These are phyloP conservation scores for Otis tarda DNA, from an alignment of 2,113 vertebrate species.

Conservation along the genomic window DNA sequence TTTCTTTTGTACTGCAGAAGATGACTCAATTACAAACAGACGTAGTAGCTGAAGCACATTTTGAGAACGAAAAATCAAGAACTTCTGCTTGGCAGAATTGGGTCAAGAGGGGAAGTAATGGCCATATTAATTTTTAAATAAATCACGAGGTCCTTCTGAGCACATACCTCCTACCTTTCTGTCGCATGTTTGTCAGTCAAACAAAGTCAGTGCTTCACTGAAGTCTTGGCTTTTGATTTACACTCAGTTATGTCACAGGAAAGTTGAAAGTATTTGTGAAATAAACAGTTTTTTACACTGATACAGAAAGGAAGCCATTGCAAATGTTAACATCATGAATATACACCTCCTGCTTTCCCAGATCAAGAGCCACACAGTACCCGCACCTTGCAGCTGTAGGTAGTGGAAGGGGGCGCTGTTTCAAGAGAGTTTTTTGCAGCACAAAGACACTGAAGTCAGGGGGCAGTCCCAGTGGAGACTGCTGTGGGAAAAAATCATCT, in stretches of 20 bases:
- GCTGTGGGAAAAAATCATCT: not conserved
- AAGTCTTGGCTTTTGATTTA: not conserved
- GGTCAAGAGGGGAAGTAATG: not conserved
- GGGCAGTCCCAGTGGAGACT: not conserved
- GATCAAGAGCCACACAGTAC: not conserved
- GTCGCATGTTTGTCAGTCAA: not conserved
- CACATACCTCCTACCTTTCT: not conserved
- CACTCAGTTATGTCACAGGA: not conserved
- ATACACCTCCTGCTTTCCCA: not conserved
- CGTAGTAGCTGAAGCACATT: not conserved
- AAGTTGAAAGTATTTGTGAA: not conserved
- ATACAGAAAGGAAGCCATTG: not conserved
- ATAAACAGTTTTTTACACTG: not conserved
- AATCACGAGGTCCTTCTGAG: not conserved
- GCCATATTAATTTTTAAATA: not conserved
- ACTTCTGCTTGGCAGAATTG: not conserved
- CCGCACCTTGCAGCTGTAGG: not conserved
- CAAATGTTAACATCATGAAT: not conserved
- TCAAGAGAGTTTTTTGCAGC: not conserved
- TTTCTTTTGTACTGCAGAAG: not conserved
- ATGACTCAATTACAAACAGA: not conserved
- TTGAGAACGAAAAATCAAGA: not conserved
- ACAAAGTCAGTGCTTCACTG: not conserved
- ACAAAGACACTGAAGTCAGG: not conserved
- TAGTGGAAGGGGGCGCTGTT: not conserved